These are phyloP conservation scores for Catharus ustulatus DNA, from an alignment of 2,797 vertebrate genomes.

Conservation along the genomic window DNA sequence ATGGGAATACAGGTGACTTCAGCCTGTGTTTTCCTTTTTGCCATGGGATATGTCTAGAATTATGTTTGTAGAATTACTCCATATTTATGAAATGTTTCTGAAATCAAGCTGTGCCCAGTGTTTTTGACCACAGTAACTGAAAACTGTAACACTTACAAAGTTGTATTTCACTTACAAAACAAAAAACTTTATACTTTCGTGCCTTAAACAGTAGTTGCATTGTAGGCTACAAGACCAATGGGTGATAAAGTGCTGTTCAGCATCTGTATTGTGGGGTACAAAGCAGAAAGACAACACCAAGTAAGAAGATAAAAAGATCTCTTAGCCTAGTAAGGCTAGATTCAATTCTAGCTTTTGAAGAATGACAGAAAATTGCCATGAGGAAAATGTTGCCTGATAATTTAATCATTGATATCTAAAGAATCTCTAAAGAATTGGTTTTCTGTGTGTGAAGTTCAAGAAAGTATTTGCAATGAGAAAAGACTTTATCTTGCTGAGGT, in stretches of 20 bases:
- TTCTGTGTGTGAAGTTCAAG: neutral
- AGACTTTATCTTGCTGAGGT: neutral
- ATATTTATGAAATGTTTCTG: neutral
- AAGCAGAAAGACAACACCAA: neutral
- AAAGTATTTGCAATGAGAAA: neutral
- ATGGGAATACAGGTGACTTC: neutral
- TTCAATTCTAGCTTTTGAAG: neutral
- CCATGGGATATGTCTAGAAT: neutral
- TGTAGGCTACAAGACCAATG: neutral
- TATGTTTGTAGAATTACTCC: neutral
- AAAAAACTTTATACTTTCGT: neutral
- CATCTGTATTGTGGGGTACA: neutral
- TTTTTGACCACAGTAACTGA: neutral
- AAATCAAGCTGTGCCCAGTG: neutral
- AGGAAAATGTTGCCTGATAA: neutral
- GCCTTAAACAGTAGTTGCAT: neutral
- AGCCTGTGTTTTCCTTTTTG: neutral
- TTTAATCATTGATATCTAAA: neutral
- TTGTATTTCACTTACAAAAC: neutral
- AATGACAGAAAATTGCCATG: neutral
- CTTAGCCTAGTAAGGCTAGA: neutral
- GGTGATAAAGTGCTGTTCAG: neutral
- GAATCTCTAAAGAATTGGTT: neutral
- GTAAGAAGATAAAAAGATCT: neutral
- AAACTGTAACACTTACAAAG: neutral